A percentile compares a stretch with the other conserved stretches of the same genome.
These are phyloP conservation scores for Gadus macrocephalus DNA, from an alignment of 2,113 vertebrate species.

Conservation along the genomic window DNA sequence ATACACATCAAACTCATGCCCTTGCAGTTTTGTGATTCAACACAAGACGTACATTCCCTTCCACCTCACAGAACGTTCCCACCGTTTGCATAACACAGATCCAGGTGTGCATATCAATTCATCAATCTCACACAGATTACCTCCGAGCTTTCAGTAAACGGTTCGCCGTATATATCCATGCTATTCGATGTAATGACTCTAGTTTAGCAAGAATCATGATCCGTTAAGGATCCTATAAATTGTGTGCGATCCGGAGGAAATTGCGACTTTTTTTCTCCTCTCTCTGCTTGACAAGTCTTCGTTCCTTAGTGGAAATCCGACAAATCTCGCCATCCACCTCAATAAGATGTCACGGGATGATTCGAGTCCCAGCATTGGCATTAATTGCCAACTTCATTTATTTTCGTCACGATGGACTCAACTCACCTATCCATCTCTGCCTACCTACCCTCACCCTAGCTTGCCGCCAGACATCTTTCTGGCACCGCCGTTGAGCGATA, in stretches of 20 bases:
- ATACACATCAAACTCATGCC: background rate
- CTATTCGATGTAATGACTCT: slow-evolving; percentile 44
- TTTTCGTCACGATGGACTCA: slow-evolving; percentile 23
- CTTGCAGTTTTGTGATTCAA: background rate
- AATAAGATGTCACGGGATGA: background rate
- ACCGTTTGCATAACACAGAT: slow-evolving; percentile 31
- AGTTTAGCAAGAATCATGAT: slow-evolving; percentile 39
- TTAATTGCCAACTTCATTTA: slow-evolving; percentile 17
- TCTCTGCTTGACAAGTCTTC: slow-evolving; percentile 3
- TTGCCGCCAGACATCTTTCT: slow-evolving; percentile 35
- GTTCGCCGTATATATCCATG: slow-evolving; percentile 32
- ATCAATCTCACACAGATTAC: slow-evolving; percentile 51
- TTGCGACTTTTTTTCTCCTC: slow-evolving; percentile 8
- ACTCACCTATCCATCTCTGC: slow-evolving; percentile 33
- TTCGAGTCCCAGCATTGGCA: background rate
- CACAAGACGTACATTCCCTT: background rate
- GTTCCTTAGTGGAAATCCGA: background rate
- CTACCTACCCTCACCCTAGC: slow-evolving; percentile 19
- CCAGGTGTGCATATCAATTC: slow-evolving; percentile 55
- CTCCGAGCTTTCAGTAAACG: slow-evolving; percentile 47
- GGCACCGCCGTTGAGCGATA: slow-evolving; percentile 37
- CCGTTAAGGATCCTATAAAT: slow-evolving; percentile 16
- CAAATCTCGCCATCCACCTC: background rate
- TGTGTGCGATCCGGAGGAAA: slow-evolving; percentile 20
- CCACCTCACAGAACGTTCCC: slow-evolving; percentile 13